A percentile compares a stretch with the other conserved stretches of the same genome.
These are phyloP conservation scores for Cyclargus thomasi DNA, from an alignment of 1,140 invertebrate genomes.

Conservation along the genomic window DNA sequence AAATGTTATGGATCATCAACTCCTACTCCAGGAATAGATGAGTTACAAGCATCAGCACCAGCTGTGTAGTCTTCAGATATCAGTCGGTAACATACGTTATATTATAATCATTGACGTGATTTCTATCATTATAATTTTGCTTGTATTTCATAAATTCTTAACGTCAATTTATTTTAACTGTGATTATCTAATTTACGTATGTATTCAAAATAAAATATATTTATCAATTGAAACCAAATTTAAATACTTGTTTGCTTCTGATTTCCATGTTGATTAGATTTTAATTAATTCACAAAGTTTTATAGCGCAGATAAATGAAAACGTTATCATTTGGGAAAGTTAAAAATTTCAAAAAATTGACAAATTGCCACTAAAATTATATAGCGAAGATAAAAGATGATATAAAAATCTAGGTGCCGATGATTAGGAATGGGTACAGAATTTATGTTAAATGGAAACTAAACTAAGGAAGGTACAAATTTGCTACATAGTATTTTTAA, in stretches of 20 bases:
- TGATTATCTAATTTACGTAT: no score
- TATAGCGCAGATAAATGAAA: neutral
- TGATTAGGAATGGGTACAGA: no score
- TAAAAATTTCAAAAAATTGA: conserved; percentile 2
- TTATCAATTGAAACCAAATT: neutral
- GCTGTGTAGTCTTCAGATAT: neutral
- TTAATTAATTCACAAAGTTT: neutral
- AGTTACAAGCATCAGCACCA: neutral
- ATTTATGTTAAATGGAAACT: no score
- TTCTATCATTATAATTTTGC: no score
- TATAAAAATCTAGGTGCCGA: no score
- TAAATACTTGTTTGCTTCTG: neutral
- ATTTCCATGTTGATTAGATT: neutral
- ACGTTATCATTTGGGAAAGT: conserved; percentile 2
- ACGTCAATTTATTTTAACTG: no score
- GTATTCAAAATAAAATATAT: neutral
- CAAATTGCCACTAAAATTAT: conserved; percentile 2
- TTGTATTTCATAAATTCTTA: no score
- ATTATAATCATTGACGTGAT: no score
- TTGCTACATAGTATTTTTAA: no score
- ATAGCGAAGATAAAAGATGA: neutral
- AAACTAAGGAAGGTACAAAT: no score
- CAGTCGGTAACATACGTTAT: neutral
- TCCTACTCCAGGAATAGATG: neutral
- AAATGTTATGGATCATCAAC: conserved; percentile 5